A percentile compares a stretch with the other conserved stretches of the same genome.
Conservation (phyloP, 2,113 vertebrate genomes). For the Telmatochromis brachygnathus region DNA sequence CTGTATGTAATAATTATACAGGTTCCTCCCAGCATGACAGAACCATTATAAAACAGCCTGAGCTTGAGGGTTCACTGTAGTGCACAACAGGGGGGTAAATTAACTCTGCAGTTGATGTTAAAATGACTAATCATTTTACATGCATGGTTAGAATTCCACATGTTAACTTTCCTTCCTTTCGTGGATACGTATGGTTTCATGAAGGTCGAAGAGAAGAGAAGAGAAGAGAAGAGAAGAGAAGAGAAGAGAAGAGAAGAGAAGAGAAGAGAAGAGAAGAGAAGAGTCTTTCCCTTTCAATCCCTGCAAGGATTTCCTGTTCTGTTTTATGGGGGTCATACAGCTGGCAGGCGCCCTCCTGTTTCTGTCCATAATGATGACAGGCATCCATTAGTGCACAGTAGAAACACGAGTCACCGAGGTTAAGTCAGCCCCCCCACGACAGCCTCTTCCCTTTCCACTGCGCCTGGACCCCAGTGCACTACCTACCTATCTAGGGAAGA, state of each 20-base stretch:
- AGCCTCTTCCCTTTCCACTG: constrained; percentile 54
- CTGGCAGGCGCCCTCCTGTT: constrained; percentile 73
- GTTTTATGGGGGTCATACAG: constrained; percentile 73
- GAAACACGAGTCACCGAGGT: constrained; percentile 63
- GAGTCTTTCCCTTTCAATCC: constrained; percentile 55
- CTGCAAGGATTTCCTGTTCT: constrained; percentile 67
- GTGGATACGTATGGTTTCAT: background rate
- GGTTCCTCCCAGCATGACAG: constrained; percentile 21
- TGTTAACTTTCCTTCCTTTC: background rate
- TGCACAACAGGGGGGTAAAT: background rate
- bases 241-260: background rate
- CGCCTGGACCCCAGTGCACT: background rate
- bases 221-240: background rate
- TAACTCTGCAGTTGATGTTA: background rate
- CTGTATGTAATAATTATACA: constrained; percentile 64
- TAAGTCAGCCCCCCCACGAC: constrained; percentile 24
- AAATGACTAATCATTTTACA: background rate
- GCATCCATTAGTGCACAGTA: constrained; percentile 63
- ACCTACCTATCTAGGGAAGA: constrained; percentile 49
- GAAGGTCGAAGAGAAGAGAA: background rate
- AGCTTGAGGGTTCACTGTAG: background rate
- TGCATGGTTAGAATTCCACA: background rate
- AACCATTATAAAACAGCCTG: constrained; percentile 20
- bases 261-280: background rate
- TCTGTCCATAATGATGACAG: constrained; percentile 69